phyloP scores from a whole-genome alignment of 1,140 invertebrate species.

The Drosophila santomea region DNA sequence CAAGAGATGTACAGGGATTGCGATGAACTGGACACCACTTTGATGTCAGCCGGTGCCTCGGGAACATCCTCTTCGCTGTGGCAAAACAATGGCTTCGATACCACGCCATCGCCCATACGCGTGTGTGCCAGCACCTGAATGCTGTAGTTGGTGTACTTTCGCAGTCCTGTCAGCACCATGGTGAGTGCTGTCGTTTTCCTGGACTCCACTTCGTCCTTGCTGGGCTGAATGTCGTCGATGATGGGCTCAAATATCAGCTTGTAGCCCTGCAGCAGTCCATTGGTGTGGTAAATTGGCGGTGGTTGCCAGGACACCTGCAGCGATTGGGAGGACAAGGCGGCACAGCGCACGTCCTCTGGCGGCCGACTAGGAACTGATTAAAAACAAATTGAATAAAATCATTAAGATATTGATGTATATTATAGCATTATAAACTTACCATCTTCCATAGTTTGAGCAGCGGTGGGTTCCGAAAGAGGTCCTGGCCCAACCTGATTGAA shows the following conservation, averaged over 20 bases:
- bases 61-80: slow-evolving; percentile 94
- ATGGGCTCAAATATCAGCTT: slow-evolving; percentile 90
- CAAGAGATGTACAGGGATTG: slow-evolving; percentile 92
- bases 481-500: slow-evolving; percentile 94
- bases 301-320: slow-evolving; percentile 93
- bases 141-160: slow-evolving; percentile 94
- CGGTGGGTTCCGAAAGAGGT: slow-evolving; percentile 90
- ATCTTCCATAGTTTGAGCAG: slow-evolving; percentile 92
- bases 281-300: slow-evolving; percentile 90
- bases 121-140: slow-evolving; percentile 93
- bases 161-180: slow-evolving; percentile 88
- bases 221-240: slow-evolving; percentile 84
- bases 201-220: slow-evolving; percentile 88
- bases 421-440: slow-evolving; percentile 85
- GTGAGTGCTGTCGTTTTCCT: slow-evolving; percentile 89
- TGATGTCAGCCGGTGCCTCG: slow-evolving; percentile 91
- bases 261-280: slow-evolving; percentile 93
- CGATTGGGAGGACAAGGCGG: slow-evolving; percentile 90
- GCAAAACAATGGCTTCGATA: slow-evolving; percentile 90
- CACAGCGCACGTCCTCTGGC: slow-evolving; percentile 90
- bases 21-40: slow-evolving; percentile 91
- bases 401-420: background rate
- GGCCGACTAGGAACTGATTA: slow-evolving; percentile 89
- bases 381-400: no score
- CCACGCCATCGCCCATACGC: slow-evolving; percentile 91